Evolutionary conservation across 23 tunicate species (phyloP), one percentile per base, ranked within the genome.

Genomic region (Botrylloides violaceus): DNA sequence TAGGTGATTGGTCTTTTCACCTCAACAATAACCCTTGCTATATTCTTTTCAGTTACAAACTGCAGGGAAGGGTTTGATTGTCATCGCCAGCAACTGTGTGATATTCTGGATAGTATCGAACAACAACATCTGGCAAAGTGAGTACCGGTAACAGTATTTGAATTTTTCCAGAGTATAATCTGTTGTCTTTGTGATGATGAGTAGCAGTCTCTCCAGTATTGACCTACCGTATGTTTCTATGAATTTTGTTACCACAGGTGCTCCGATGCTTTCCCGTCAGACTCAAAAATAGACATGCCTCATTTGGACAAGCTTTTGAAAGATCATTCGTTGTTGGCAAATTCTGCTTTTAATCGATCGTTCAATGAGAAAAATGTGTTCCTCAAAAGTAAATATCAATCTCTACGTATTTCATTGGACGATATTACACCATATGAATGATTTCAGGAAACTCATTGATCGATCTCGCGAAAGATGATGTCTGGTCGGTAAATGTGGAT

Each of bases 401-500:
- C 15, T 43, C 15, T 9, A 7, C 9, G 9, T 43, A 15, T 7
- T 9, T 43, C 64, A 59, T 22, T 59, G 9, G 64, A 5, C 64
- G 19, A 59, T 22, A 59, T 59, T 6, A 59, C 64, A 32, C 71
- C 19, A 15, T 23, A 65, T 30, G 31, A 29, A 65, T 29, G 27
- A 19, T 32, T 47, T 5, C 74, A 90, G 97, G 58, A 25, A 24
- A 77, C 21, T 57, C 97, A 49, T 64, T 90, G 64, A 74, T 63
- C 56, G 31, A 28, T 2, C 64, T 63, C 47, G 97, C 97, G 4
- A 2, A 29, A 57, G 29, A 74, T 20, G 97, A 90, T 65, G 79
- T 90, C 22, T 90, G 90, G 90, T 82, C 79, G 20, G 82, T 83
- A 20, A 73, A 78, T 76, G 70, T 90, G 2, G 85, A 87, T 12